Base-by-base conservation (phyloP, 2,797 vertebrate genomes). In the Apogon hyalosoma region DNA sequence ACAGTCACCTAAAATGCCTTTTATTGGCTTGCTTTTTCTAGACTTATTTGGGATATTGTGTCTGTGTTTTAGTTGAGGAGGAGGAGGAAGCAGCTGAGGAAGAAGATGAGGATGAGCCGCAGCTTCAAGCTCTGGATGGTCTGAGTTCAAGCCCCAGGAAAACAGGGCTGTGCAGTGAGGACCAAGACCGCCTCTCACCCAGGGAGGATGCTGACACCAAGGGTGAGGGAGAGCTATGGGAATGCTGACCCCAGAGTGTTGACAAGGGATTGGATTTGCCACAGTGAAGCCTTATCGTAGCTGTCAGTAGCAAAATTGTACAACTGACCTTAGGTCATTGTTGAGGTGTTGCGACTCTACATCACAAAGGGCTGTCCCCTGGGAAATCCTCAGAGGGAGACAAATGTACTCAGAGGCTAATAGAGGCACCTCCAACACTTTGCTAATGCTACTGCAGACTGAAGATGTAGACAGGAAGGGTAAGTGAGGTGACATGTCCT, bases 81-180 rank as follows among this genome's bases (percentile, higher is more conserved):
- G 94, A 86, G 43, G 88, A 87, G 67, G 90, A 82, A 63, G 79
- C 79, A 77, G 84, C 75, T 16, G 89, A 83, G 12, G 88, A 89
- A 1, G 87, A 89, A 5, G 90, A 88, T 31, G 67, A 65, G 84
- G 92, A 79, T 51, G 79, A 77, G 55, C 88, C 83, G 48, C 88
- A 91, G 39, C 76, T 93, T 88, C 87, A 94, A 73, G 80, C 90
- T 74, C 76, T 89, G 87, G 95, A 94, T 21, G 87, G 88, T 83
- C 82, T 90, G 68, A 92, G 92, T n/a, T 85, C 93, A 0, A 88
- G 88, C 4, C 86, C 94, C 4, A 89, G 88, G 18, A 93, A 93
- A 69, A 92, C 92, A 24, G 79, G 76, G 51, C 63, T 79, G 68
- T 63, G 87, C 71, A 69, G 91, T 47, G 90, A 84, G 74, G 90